Evolutionary conservation across 2,888 invertebrate species (phyloP).

Genomic region (Smittia sp.): DNA sequence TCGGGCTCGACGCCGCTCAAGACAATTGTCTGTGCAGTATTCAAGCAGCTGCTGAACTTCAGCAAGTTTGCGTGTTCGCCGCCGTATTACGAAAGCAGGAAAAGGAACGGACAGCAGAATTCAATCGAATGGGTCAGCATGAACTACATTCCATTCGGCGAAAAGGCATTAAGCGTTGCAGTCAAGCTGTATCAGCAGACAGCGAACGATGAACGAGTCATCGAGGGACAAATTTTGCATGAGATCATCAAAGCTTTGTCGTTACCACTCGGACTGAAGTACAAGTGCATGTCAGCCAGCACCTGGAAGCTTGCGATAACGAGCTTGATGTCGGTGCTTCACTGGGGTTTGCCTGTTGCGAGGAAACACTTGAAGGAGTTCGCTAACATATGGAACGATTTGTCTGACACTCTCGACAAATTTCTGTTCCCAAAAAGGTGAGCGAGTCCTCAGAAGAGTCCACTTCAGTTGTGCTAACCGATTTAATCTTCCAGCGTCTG

Average conservation of each 20-base stretch:
- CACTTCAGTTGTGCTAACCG: slow-evolving; percentile 5
- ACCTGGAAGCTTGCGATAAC: slow-evolving; percentile 82
- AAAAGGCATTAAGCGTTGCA: slow-evolving; percentile 71
- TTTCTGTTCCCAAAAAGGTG: slow-evolving; percentile 86
- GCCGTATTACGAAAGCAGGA: slow-evolving; percentile 57
- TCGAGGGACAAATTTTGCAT: slow-evolving; percentile 68
- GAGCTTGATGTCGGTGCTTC: slow-evolving; percentile 72
- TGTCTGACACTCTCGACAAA: slow-evolving; percentile 82
- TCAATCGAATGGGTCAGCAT: slow-evolving; percentile 72
- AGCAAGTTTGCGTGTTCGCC: slow-evolving; percentile 70
- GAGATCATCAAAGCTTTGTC: slow-evolving; percentile 67
- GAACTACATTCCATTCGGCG: slow-evolving; percentile 84
- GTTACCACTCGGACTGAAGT: slow-evolving; percentile 74
- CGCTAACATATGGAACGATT: slow-evolving; percentile 77
- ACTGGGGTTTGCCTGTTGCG: slow-evolving; percentile 83
- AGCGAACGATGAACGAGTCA: slow-evolving; percentile 67
- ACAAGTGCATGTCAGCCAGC: slow-evolving; percentile 72
- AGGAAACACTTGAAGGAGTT: slow-evolving; percentile 72
- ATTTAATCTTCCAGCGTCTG: slow-evolving; percentile 51
- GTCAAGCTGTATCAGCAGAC: slow-evolving; percentile 73
- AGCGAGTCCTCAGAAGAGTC: slow-evolving; percentile 43
- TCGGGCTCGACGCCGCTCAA: slow-evolving; percentile 59
- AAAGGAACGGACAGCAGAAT: slow-evolving; percentile 48
- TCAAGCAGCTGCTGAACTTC: slow-evolving; percentile 63
- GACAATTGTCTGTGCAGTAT: slow-evolving; percentile 66